These are phyloP conservation scores for Epizoanthus illoricatus DNA, from an alignment of 92 coral and sea anemone species.

Conservation along the genomic window DNA sequence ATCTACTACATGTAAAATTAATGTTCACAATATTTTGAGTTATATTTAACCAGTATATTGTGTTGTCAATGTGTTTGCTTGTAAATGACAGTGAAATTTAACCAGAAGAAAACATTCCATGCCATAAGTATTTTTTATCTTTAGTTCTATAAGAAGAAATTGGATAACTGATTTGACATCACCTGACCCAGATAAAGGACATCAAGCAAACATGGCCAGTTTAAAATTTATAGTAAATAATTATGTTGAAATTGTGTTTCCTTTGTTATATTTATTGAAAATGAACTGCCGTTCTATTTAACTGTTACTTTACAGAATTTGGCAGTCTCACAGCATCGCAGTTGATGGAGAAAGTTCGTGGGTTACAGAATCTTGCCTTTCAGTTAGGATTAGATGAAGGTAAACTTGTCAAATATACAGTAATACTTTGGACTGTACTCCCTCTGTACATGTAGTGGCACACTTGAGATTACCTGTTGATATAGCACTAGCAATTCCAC, in stretches of 20 bases:
- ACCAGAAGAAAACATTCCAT: no score
- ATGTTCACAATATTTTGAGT: no score
- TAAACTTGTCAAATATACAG: constrained; percentile 17
- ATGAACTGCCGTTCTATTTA: background rate
- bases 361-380: constrained; percentile 93
- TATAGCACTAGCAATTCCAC: no score
- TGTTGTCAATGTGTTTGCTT: no score
- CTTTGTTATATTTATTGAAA: background rate
- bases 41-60: no score
- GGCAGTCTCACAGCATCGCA: constrained; percentile 96
- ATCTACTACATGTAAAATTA: no score
- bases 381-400: constrained; percentile 99
- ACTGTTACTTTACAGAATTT: constrained; percentile 61
- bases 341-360: constrained; percentile 95
- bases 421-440: background rate
- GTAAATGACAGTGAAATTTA: no score
- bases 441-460: background rate
- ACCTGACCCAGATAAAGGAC: background rate
- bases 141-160: background rate
- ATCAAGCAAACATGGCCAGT: background rate
- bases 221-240: background rate
- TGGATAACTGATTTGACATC: no score
- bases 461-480: no score
- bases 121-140: no score
- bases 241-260: background rate